Conservation (phyloP, 2,888 invertebrate species). For the Xanthorhoe spadicearia region DNA sequence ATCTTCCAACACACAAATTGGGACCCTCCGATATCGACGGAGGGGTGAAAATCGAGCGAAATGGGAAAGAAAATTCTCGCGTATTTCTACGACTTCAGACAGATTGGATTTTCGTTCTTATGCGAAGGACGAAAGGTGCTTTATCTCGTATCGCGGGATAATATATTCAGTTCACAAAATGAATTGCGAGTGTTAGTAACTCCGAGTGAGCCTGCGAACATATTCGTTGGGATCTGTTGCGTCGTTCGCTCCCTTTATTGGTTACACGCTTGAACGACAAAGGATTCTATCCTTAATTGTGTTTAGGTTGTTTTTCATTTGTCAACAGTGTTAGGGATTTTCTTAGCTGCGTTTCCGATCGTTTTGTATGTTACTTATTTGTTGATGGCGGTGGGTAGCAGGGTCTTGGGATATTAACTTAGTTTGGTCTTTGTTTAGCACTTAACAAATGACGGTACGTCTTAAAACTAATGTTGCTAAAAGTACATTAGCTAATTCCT, state of each 20-base stretch:
- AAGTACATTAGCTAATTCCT: conserved; percentile 44
- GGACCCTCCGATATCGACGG: conserved; percentile 52
- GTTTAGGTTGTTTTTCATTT: conserved; percentile 69
- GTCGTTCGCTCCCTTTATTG: conserved; percentile 76
- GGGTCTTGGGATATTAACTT: conserved; percentile 63
- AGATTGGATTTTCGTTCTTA: conserved; percentile 67
- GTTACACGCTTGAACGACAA: conserved; percentile 66
- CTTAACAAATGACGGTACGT: conserved; percentile 57
- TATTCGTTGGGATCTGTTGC: conserved; percentile 83
- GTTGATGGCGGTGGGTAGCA: conserved; percentile 63
- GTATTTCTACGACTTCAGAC: conserved; percentile 68
- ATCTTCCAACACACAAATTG: conserved; percentile 49
- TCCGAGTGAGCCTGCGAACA: conserved; percentile 83
- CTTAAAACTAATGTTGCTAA: conserved; percentile 48
- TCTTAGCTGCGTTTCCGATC: conserved; percentile 63
- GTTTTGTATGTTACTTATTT: conserved; percentile 72
- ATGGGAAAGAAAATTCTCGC: conserved; percentile 58
- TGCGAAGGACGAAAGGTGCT: conserved; percentile 59
- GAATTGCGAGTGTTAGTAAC: conserved; percentile 85
- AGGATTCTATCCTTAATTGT: conserved; percentile 66
- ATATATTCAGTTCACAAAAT: conserved; percentile 85
- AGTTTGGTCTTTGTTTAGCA: conserved; percentile 59
- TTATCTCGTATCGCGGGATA: conserved; percentile 67
- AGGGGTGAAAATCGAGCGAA: conserved; percentile 61
- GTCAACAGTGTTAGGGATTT: conserved; percentile 57